Evolutionary conservation across 2,113 vertebrate genomes (phyloP), one percentile per base, ranked within the genome.

Genomic region (Eulacestoma nigropectus): DNA sequence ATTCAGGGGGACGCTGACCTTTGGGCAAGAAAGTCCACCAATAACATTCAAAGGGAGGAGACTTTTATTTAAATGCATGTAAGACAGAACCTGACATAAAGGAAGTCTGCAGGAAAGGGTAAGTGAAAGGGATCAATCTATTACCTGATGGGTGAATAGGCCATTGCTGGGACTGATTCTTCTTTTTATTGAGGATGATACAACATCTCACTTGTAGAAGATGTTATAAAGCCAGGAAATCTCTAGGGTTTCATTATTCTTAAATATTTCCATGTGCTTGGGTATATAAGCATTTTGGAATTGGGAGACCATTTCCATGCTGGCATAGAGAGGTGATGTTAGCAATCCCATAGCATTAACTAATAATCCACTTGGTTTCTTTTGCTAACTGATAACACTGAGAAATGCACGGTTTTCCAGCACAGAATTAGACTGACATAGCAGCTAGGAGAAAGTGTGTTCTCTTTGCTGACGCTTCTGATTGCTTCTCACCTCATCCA

Each of bases 121-220:
- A 20, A 69, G 13, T 60, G n/a, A 41, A 67, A 85, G 30, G 4
- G 5, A 4, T 0, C 0, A 72, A 15, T 68, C 17, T 64, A 0
- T 72, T 35, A 23, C 19, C 27, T 52, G 30, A 11, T 1, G 37
- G 16, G 25, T 69, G 22, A 85, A 49, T 5, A 35, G 17, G 10
- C 5, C 26, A 25, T 18, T 46, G 33, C 7, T 21, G 0, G 26
- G 8, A 27, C 33, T 79, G 9, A 47, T 46, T 42, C 6, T 41
- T n/a, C 12, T 7, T 78, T 50, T 49, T 5, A 22, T 62, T 47
- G 26, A 37, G 29, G 22, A 12, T 21, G 2, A 19, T 42, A 9
- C 2, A 4, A 15, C 49, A 27, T 35, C 67, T 85, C 46, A 53
- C 18, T 60, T 81, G 5, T 13, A 80, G 53, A 32, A 46, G 11